Base-by-base conservation (phyloP, 1,140 invertebrate species). In the Drosophila melanogaster region DNA sequence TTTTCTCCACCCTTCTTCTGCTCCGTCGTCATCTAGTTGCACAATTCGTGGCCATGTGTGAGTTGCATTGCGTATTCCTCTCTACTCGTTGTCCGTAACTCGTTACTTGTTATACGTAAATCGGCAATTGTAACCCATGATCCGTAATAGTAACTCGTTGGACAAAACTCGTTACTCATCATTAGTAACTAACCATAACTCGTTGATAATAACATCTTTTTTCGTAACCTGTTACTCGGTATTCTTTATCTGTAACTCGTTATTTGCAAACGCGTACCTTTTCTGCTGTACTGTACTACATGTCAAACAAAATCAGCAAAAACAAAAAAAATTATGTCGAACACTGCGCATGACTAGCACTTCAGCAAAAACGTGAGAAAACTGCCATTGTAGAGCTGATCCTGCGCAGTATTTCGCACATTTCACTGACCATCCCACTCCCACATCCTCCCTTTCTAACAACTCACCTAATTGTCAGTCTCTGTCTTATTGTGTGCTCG, bases 31-130 rank as follows among this genome's bases (percentile, higher is more conserved):
- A 71, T 86, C 62, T 69, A 91, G 89, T 91, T 91, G 84, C 80
- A 91, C 89, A 89, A 80, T 89, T 91, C 74, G 60, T 90, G 58
- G 79, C 65, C 73, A 90, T 91, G 76, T 81, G 89, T 91, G 89
- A 91, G 89, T 91, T 90, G 47, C 61, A 64, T 74, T 86, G 57
- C 49, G 55, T 70, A 54, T 46, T 41, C 59, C 59, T 51, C 12
- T 49, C 54, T 43, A 53, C 64, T 70, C 50, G 66, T 64, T 71
- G 40, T 61, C 54, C 44, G 54, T 67, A 43, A 49, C 17, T 50
- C 56, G 54, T 49, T 58, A 53, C 38, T 30, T 24, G 19, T 59
- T 59, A 14, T 50, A 14, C n/a, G 37, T 62, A 19, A 64, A 30
- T 26, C 61, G 60, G 22, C 37, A 64, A 19, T 33, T 33, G 55